phyloP scores from a whole-genome alignment of 2,797 vertebrate species.

The Pangasius djambal region DNA sequence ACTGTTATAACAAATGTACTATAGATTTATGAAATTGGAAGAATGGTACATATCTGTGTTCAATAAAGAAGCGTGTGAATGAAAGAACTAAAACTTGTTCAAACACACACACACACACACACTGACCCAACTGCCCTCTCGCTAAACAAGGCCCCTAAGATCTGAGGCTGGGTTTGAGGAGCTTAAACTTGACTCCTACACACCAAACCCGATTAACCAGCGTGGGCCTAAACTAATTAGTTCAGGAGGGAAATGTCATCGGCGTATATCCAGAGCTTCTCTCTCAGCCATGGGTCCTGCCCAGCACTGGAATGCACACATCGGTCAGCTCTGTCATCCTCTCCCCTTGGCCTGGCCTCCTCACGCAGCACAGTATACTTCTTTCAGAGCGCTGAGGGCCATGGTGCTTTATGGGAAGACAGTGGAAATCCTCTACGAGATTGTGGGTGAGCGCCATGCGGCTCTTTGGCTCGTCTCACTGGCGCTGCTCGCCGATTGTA shows the following conservation, averaged over 20 bases:
- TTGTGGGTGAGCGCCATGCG: conserved; percentile 35
- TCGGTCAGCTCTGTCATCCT: conserved; percentile 52
- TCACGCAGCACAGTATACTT: conserved; percentile 42
- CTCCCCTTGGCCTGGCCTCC: conserved; percentile 36
- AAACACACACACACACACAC: not conserved
- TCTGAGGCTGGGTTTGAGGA: conserved; percentile 61
- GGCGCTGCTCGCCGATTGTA: conserved; percentile 21
- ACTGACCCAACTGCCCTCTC: conserved; percentile 2
- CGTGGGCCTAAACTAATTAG: conserved; percentile 67
- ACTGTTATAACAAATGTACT: not conserved
- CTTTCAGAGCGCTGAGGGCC: conserved; percentile 50
- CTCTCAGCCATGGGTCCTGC: conserved; percentile 35
- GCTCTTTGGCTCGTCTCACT: conserved; percentile 47
- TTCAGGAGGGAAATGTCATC: conserved; percentile 62
- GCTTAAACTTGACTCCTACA: conserved; percentile 61
- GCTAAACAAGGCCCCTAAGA: conserved; percentile 29
- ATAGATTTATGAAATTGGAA: not conserved
- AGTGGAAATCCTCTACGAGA: conserved; percentile 54
- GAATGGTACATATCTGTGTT: not conserved
- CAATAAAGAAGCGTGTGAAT: conserved; percentile 4
- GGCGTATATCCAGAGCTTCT: conserved; percentile 56
- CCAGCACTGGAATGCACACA: conserved; percentile 49
- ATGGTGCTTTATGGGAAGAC: conserved; percentile 45
- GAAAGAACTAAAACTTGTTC: not conserved
- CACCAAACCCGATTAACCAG: conserved; percentile 68